These are phyloP conservation scores for Celastrina argiolus DNA, from an alignment of 2,888 invertebrate species.

Conservation along the genomic window DNA sequence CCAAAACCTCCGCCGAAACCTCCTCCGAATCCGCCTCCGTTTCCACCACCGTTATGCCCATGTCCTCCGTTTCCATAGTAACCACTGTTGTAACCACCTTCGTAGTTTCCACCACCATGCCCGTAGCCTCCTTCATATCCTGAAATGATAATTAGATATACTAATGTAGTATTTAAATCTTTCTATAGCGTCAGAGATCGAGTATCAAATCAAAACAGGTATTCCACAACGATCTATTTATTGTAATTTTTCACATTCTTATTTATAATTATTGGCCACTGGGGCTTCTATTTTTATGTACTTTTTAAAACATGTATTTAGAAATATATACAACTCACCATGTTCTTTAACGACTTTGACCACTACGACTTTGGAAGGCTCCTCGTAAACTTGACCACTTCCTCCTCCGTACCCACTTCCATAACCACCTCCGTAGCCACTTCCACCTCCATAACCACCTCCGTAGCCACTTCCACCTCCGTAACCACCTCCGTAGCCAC, in stretches of 20 bases:
- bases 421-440: conserved; percentile 31
- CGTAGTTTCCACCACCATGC: conserved; percentile 27
- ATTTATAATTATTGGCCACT: too few species aligned
- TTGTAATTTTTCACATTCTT: too few species aligned
- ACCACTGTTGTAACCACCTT: conserved; percentile 24
- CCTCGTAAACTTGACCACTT: conserved; percentile 39
- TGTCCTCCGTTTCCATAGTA: conserved; percentile 30
- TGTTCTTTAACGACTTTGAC: conserved; percentile 52
- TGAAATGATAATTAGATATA: not conserved
- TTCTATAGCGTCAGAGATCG: not conserved
- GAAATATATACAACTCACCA: conserved; percentile 32
- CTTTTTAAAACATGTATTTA: not conserved
- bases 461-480: conserved; percentile 37
- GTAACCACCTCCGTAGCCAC: conserved; percentile 30
- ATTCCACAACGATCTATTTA: not conserved
- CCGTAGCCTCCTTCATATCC: conserved; percentile 27
- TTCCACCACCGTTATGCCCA: conserved; percentile 26
- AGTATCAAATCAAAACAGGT: not conserved
- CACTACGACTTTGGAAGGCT: conserved; percentile 47
- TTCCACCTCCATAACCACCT: conserved; percentile 14
- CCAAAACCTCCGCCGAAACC: conserved; percentile 29
- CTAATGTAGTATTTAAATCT: not conserved
- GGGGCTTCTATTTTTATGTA: not conserved
- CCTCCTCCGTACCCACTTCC: conserved; percentile 32
- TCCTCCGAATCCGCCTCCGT: not conserved